Base-by-base conservation (phyloP, 1,140 invertebrate species). In the Drosophila neocordata region DNA sequence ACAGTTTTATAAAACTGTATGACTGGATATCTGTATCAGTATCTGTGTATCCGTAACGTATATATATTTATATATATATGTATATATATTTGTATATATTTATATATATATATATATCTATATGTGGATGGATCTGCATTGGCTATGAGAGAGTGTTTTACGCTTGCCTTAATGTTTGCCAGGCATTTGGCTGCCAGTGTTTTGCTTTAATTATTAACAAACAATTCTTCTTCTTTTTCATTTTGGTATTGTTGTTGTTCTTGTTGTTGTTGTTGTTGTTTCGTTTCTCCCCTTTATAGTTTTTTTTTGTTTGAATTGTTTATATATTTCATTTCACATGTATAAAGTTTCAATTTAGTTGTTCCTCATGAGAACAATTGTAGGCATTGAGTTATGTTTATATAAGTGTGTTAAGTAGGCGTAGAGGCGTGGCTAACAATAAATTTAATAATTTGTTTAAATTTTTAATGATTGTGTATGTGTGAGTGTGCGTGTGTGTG, bases 131-230 rank as follows among this genome's bases (percentile, higher is more conserved):
- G 15, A 53, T 38, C 20, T 64, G 38, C 18, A 55, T 35, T 52
- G 15, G 56, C 18, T 18, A 9, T 44, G 59, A 31, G 59, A 20
- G 55, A 48, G 53, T 35, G 61, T 53, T 77, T 59, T 51, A 63
- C 55, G 66, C 59, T 66, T 27, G 67, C 67, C 77, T 65, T 76
- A 67, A 76, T 76, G 51, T 77, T 70, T 57, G 73, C 38, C 37
- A 48, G 80, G 64, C 55, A 76, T 83, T 69, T 65, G 73, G 52
- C 68, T 77, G 82, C 52, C 57, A 15, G 18, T 48, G 41, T 18
- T 76, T 77, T 75, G 63, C 77, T 85, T 85, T 85, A 81, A 85
- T 85, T 87, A 87, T 80, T 85, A 74, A 76, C 65, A 64, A 53
- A 57, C 24, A 22, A 73, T 65, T 63, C 44, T 20, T 53, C 6